These are phyloP conservation scores for Heliconius nattereri DNA, from an alignment of 1,140 invertebrate species.

Conservation along the genomic window DNA sequence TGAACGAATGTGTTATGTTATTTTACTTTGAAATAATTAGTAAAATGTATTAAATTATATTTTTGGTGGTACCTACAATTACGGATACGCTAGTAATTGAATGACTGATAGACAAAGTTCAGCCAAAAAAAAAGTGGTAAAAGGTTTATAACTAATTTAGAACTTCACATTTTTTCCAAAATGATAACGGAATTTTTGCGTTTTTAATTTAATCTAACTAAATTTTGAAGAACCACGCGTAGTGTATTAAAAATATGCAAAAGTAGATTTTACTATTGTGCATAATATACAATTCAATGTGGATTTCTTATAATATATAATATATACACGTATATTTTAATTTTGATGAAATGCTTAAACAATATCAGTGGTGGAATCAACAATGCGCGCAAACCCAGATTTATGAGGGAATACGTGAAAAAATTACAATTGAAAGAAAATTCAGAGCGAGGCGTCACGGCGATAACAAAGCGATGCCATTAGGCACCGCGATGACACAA, in stretches of 20 bases:
- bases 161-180: too few relatives aligned
- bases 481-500: slow-evolving; percentile 30
- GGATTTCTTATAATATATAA: not conserved
- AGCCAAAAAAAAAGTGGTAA: too few relatives aligned
- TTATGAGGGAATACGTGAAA: slow-evolving; percentile 33
- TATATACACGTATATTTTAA: not conserved
- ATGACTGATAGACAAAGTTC: too few relatives aligned
- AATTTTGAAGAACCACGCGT: not conserved
- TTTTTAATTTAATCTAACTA: too few relatives aligned
- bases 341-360: slow-evolving; percentile 7
- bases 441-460: slow-evolving; percentile 32
- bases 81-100: too few relatives aligned
- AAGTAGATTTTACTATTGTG: not conserved
- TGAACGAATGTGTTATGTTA: too few relatives aligned
- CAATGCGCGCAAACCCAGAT: slow-evolving; percentile 30
- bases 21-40: too few relatives aligned
- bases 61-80: too few relatives aligned
- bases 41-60: too few relatives aligned
- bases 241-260: not conserved
- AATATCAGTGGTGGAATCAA: slow-evolving; percentile 20
- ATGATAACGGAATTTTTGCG: too few relatives aligned
- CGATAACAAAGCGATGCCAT: slow-evolving; percentile 37
- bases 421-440: slow-evolving; percentile 33
- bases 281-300: not conserved
- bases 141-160: too few relatives aligned